Conservation (phyloP, 2,113 vertebrate species). For the Odobenus rosmarus region DNA sequence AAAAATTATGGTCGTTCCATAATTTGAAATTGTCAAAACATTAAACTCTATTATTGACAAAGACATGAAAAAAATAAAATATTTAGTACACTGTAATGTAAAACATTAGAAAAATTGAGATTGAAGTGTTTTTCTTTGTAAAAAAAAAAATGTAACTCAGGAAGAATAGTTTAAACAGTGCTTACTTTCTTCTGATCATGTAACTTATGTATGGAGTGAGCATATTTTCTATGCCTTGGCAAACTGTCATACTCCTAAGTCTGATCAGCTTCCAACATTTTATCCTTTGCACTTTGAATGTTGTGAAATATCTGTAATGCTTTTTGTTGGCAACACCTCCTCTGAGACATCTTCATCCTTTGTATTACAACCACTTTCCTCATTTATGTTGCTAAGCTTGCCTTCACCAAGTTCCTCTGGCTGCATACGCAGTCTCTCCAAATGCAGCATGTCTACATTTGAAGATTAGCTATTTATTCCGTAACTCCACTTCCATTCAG, state of each 20-base stretch:
- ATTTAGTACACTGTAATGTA: not conserved
- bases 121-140: not conserved
- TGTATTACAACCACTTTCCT: not conserved
- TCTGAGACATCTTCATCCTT: not conserved
- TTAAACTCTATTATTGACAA: conserved; percentile 9
- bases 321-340: not conserved
- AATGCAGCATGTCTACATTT: not conserved
- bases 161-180: not conserved
- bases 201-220: not conserved
- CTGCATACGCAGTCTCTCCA: not conserved
- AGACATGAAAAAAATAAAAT: not conserved
- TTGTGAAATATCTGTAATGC: not conserved
- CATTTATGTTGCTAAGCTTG: not conserved
- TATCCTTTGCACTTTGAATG: not conserved
- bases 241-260: not conserved
- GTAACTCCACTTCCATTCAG: not conserved
- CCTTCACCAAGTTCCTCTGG: not conserved
- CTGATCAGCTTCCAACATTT: conserved; percentile 21
- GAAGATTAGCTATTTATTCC: not conserved
- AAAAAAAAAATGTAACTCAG: not conserved
- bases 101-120: not conserved
- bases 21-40: conserved; percentile 14
- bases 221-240: not conserved
- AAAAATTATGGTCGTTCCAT: not conserved
- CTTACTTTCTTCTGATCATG: not conserved